phyloP scores from a whole-genome alignment of 1,140 invertebrate species.

The Rhyacophila brunnea region DNA sequence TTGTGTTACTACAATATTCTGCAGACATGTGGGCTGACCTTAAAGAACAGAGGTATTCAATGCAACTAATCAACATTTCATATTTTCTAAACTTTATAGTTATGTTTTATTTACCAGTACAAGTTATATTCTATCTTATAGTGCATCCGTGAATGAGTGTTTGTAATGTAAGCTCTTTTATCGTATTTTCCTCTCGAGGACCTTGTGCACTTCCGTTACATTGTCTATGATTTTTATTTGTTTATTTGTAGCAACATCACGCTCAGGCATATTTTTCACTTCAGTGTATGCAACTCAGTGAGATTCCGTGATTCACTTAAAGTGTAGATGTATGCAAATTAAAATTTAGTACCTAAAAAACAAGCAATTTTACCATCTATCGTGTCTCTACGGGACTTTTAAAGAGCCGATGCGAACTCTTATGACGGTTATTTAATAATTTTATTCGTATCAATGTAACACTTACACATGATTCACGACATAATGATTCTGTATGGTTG shows the following conservation, averaged over 20 bases:
- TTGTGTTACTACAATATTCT: too few relatives aligned
- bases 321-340: too few relatives aligned
- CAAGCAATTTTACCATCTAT: conserved; percentile 2
- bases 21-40: too few relatives aligned
- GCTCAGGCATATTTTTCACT: not conserved
- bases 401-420: too few relatives aligned
- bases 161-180: conserved; percentile 18
- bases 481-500: conserved; percentile 13
- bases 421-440: too few relatives aligned
- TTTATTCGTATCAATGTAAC: conserved; percentile 17
- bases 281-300: not conserved
- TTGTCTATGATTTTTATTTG: too few relatives aligned
- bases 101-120: conserved; percentile 15
- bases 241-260: too few relatives aligned
- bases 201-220: not conserved
- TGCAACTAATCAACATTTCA: conserved; percentile 1
- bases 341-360: conserved; percentile 12
- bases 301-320: too few relatives aligned
- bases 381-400: not conserved
- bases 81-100: not conserved
- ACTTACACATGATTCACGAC: conserved; percentile 32
- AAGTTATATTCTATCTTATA: conserved; percentile 8
- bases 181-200: conserved; percentile 6
- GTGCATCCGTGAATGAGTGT: conserved; percentile 22
- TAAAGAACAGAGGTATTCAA: not conserved